Percentiles rank a stretch among this genome's conserved stretches.
Evolutionary conservation across 2,113 vertebrate genomes (phyloP).

Genomic region (Rattus norvegicus): GRCr8 NC_086020.1:221933501-221934000

Average conservation of each 20-base stretch:
- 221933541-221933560: neutral
- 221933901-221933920: neutral
- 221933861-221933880: neutral
- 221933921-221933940: neutral
- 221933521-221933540: neutral
- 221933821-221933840: neutral
- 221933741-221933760: neutral
- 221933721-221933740: neutral
- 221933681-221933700: neutral
- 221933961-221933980: neutral
- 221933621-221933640: neutral
- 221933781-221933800: neutral
- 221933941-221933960: neutral
- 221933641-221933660: neutral
- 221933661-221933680: neutral
- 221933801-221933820: neutral
- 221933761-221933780: neutral
- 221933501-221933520: neutral
- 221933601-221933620: neutral
- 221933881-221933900: neutral
- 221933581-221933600: neutral
- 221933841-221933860: neutral
- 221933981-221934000: neutral
- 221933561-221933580: conserved; percentile 19
- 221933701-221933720: neutral